Evolutionary conservation across 2,888 invertebrate genomes (phyloP).

Genomic region (Drosophila mulleri): DNA sequence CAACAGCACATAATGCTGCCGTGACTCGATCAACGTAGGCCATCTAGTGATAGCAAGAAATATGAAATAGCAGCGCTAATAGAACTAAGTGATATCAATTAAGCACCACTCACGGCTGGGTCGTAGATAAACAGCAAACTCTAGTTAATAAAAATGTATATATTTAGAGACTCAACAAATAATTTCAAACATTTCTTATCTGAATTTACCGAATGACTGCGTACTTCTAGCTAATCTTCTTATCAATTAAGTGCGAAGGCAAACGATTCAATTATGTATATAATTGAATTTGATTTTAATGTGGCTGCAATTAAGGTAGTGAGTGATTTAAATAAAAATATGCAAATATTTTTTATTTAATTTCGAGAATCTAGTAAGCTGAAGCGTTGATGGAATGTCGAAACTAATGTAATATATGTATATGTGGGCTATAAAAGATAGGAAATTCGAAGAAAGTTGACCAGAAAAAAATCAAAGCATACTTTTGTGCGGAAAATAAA

Average conservation of each 20-base stretch:
- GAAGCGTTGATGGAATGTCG: too few relatives aligned
- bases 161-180: conserved; percentile 2
- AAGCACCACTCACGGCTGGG: conserved; percentile 37
- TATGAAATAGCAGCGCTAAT: conserved; percentile 21
- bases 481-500: conserved; percentile 1
- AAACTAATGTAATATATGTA: too few relatives aligned
- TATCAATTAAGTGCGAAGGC: conserved; percentile 11
- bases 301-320: background rate
- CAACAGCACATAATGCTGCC: conserved; percentile 19
- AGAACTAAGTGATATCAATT: conserved; percentile 39
- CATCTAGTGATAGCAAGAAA: conserved; percentile 27
- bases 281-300: conserved; percentile 6
- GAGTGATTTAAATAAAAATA: too few relatives aligned
- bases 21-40: background rate
- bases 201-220: background rate
- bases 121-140: conserved; percentile 23
- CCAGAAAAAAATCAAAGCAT: background rate
- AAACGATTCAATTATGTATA: conserved; percentile 20
- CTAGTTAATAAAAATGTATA: conserved; percentile 10
- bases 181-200: conserved; percentile 12
- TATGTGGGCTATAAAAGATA: too few relatives aligned
- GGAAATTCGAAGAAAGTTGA: background rate
- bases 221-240: conserved; percentile 16
- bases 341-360: too few relatives aligned
- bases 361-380: too few relatives aligned